Conservation (phyloP, 2,113 vertebrate species). For the Nannobrachium achirus region DNA sequence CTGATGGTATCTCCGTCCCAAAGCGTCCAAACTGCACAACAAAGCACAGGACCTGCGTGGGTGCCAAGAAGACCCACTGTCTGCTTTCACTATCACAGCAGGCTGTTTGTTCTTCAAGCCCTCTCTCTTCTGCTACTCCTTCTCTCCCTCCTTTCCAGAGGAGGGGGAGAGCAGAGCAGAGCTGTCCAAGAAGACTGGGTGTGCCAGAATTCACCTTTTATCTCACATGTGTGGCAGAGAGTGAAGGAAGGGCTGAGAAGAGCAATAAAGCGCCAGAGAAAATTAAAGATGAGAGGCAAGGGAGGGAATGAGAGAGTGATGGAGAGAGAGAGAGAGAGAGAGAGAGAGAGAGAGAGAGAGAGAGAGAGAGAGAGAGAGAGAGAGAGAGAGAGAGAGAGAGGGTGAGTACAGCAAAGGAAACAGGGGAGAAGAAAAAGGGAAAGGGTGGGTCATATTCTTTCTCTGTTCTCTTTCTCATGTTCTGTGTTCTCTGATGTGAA, state of each 20-base stretch:
- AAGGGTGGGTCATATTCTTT: constrained; percentile 20
- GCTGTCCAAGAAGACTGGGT: constrained; percentile 28
- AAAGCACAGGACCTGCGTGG: constrained; percentile 50
- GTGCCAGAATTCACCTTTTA: constrained; percentile 60
- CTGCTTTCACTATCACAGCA: constrained; percentile 59
- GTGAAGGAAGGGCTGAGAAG: constrained; percentile 17
- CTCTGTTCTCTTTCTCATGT: constrained; percentile 30
- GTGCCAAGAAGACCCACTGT: constrained; percentile 39
- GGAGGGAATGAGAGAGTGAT: background rate
- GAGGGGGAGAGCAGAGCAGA: constrained; percentile 31
- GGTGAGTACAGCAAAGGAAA: constrained; percentile 12
- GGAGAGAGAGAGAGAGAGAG: background rate
- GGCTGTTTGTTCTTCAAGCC: constrained; percentile 45
- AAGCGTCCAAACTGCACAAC: constrained; percentile 51
- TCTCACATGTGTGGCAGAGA: constrained; percentile 45
- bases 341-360: background rate
- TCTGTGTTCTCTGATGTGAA: constrained; percentile 57
- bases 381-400: constrained; percentile 1
- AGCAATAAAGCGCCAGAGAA: constrained; percentile 40
- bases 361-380: constrained; percentile 28
- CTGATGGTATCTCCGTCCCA: constrained; percentile 45
- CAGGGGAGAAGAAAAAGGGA: constrained; percentile 22
- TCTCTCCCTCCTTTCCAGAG: constrained; percentile 31
- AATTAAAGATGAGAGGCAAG: constrained; percentile 52
- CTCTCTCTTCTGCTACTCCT: background rate